These are phyloP conservation scores for Masticophis lateralis DNA, from an alignment of 2,797 vertebrate species.

Conservation along the genomic window DNA sequence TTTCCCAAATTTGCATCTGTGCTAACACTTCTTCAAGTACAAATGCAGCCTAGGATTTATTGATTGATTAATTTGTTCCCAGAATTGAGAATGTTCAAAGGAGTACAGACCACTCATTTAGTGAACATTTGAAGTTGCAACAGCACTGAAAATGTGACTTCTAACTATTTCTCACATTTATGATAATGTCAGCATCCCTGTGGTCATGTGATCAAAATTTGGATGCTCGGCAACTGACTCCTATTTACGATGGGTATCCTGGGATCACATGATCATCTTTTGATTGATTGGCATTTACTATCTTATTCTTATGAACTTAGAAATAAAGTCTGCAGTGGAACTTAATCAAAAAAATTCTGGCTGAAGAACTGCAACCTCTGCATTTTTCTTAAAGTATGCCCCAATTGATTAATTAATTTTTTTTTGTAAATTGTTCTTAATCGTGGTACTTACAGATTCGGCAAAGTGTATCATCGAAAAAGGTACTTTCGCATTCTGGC, in stretches of 20 bases:
- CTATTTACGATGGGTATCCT: neutral
- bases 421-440: neutral
- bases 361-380: neutral
- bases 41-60: constrained; percentile 17
- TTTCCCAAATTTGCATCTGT: constrained; percentile 47
- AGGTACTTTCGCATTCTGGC: neutral
- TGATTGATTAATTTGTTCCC: constrained; percentile 20
- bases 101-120: neutral
- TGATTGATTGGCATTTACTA: neutral
- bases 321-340: neutral
- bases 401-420: neutral
- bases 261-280: neutral
- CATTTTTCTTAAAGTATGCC: neutral
- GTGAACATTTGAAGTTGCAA: neutral
- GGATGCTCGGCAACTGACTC: neutral
- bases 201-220: neutral
- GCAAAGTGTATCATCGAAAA: neutral
- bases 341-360: neutral
- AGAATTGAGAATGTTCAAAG: neutral
- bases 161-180: neutral
- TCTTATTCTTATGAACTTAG: neutral
- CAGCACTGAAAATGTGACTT: neutral
- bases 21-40: constrained; percentile 30
- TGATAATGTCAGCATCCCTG: neutral
- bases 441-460: neutral